These are phyloP conservation scores for Tautogolabrus adspersus DNA, from an alignment of 2,113 vertebrate species.

Conservation along the genomic window DNA sequence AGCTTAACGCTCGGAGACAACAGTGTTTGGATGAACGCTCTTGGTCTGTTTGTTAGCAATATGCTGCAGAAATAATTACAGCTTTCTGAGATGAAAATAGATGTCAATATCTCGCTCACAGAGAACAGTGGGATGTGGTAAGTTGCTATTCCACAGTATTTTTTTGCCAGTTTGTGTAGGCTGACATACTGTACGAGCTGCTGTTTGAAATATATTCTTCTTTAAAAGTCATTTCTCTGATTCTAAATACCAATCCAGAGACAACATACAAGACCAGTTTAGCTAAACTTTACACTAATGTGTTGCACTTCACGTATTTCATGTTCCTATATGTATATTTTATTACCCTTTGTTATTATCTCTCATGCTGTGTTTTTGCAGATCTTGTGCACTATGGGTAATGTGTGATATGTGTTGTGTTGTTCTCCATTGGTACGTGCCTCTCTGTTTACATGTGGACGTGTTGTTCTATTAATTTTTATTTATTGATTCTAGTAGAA, in stretches of 20 bases:
- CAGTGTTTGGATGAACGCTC: neutral
- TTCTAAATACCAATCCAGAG: constrained; percentile 11
- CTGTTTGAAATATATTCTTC: constrained; percentile 20
- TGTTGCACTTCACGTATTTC: no score
- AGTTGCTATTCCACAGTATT: constrained; percentile 16
- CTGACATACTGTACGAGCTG: constrained; percentile 2
- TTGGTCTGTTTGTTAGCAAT: constrained; percentile 21
- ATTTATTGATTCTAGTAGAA: no score
- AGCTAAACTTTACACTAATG: no score
- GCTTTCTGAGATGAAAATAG: constrained; percentile 28
- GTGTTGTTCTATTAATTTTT: no score
- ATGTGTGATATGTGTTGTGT: no score
- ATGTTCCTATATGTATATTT: no score
- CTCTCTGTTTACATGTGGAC: no score
- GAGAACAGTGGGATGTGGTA: constrained; percentile 57
- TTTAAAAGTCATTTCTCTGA: constrained; percentile 2
- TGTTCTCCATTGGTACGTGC: no score
- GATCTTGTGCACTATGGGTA: no score
- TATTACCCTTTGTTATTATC: no score
- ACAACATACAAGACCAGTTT: no score
- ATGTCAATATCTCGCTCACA: constrained; percentile 14
- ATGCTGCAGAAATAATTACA: constrained; percentile 44
- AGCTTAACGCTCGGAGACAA: neutral
- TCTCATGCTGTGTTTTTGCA: no score
- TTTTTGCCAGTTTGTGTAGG: constrained; percentile 39